phyloP scores from a whole-genome alignment of 2,113 vertebrate species.

The Corythaeola cristata region DNA sequence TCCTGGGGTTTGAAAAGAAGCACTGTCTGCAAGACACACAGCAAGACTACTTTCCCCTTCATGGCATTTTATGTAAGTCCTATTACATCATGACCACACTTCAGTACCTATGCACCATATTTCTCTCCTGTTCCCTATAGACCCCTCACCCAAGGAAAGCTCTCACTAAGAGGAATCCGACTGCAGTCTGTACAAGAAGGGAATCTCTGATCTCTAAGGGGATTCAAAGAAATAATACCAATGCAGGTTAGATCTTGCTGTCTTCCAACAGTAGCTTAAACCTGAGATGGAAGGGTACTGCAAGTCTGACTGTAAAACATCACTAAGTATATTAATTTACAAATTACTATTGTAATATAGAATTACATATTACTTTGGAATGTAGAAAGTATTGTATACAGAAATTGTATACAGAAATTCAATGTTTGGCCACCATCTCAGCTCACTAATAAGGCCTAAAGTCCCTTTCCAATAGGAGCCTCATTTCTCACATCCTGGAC shows the following conservation, averaged over 20 bases:
- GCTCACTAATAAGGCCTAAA: neutral
- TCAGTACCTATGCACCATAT: neutral
- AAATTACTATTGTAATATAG: neutral
- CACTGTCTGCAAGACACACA: neutral
- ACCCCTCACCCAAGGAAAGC: neutral
- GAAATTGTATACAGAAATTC: neutral
- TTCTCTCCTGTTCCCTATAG: neutral
- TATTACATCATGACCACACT: fast-evolving
- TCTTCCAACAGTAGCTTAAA: neutral
- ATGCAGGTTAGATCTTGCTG: neutral
- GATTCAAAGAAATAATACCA: neutral
- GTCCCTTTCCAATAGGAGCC: neutral
- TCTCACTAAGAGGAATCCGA: neutral
- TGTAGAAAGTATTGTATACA: neutral
- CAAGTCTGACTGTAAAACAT: neutral
- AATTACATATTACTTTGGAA: neutral
- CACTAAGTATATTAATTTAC: neutral
- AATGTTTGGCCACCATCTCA: neutral
- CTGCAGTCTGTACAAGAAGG: neutral
- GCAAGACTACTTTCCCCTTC: neutral
- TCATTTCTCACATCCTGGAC: neutral
- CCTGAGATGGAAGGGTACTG: neutral
- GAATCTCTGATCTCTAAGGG: neutral
- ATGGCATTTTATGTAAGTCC: neutral
- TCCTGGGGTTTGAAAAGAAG: neutral